Base-by-base conservation (phyloP, 2,113 vertebrate genomes). In the Ivindomyrus marchei region DNA sequence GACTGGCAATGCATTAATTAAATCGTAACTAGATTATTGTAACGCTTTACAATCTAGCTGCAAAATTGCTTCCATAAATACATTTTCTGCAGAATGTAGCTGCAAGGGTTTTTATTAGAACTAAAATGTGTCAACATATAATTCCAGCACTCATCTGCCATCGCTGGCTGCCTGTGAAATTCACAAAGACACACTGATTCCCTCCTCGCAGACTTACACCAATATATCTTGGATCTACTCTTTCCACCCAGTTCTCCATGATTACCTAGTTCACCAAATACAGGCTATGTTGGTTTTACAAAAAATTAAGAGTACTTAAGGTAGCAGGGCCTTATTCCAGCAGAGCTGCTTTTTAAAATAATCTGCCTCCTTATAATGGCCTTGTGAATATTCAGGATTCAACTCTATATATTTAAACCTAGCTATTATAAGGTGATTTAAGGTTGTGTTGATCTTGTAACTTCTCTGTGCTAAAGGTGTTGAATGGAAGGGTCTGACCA, bases 41-140 rank as follows among this genome's bases (percentile, higher is more conserved):
- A 80, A 80, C 15, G 6, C 74, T 80, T 80, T 80, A 42, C 15
- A 80, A 80, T 80, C 36, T 80, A 36, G 74, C 74, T 80, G 74
- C 74, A 80, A 80, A 80, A 80, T 80, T 80, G 36, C 74, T 80
- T 80, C 74, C 74, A 80, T 80, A 80, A 80, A 80, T 80, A 80
- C 74, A 80, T 19, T 80, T 80, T 15, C 74, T 42, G 36, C 36
- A 80, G 15, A 80, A 80, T 80, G 74, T 80, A 19, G 31, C 31
- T 80, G 74, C 15, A 17, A 80, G 17, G 74, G 74, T 80, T 80
- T 80, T 80, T 80, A 80, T 80, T 80, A 80, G 74, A 80, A 80
- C 31, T 80, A 42, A 80, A 80, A 80, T 80, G 74, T 80, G 74
- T 80, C 74, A 19, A 39, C 31, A 39, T 80, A 19, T 80, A 39